Evolutionary conservation across 1,140 invertebrate genomes (phyloP), one percentile per base, ranked within the genome.

Genomic region (Pentalonia nigronervosa): DNA sequence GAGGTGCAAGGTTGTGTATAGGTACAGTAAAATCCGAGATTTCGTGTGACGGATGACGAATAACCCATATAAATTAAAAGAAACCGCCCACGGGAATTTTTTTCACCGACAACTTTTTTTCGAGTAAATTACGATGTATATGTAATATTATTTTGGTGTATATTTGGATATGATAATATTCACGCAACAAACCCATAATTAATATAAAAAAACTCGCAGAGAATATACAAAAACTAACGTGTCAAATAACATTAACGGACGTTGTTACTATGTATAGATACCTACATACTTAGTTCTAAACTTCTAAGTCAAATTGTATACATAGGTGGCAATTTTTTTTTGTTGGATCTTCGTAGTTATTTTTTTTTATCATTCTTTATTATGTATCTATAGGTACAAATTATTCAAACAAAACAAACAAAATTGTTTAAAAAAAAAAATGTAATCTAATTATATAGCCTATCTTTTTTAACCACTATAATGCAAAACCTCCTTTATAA

Each of bases 21-120:
- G 60, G n/a, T n/a, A 30, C 53, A 6, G 17, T 41, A 4, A 4
- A 60, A 90, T 60, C 36, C 34, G 2, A 36, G 50, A 41, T 60
- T 90, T 90, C 14, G 41, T 67, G 23, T 34, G 89, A 90, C 89
- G 25, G 89, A 47, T 90, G 89, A 90, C 36, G 89, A 90, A 90
- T 90, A 17, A 90, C 50, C 25, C 89, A 45, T 67, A 90, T 90
- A 90, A 60, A 90, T 90, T 67, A 90, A 56, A 14, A 25, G 17
- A 90, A 90, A 67, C 89, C 30, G 89, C 89, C 89, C 21, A 45
- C 53, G 41, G 89, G 14, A 90, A 67, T 90, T 67, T 60, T 41
- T 67, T 9, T 9, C 53, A 53, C 89, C 41, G 7, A 67, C 11
- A 2, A 45, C 30, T 25, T 45, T 60, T 90, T 90, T 90, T 7